Evolutionary conservation across 1,140 invertebrate species (phyloP).

Genomic region (Drosophila guanche): DNA sequence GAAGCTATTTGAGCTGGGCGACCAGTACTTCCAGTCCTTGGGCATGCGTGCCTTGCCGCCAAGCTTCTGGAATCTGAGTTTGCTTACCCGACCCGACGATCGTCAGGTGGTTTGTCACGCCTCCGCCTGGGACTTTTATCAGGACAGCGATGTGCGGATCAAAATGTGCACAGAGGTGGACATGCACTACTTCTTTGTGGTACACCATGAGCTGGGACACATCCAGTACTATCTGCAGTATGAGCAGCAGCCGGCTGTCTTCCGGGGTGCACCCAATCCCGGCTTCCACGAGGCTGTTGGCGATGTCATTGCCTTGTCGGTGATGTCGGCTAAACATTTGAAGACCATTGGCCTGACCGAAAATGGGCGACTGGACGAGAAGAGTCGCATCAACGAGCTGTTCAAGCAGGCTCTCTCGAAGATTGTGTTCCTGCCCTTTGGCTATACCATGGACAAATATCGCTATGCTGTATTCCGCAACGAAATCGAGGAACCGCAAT

Average conservation of each 20-base stretch:
- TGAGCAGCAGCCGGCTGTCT: conserved; percentile 87
- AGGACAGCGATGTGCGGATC: conserved; percentile 87
- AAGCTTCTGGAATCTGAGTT: conserved; percentile 91
- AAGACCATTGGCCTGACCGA: conserved; percentile 84
- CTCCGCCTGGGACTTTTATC: conserved; percentile 91
- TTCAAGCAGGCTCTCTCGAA: conserved; percentile 85
- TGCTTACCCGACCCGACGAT: conserved; percentile 87
- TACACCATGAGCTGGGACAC: conserved; percentile 92
- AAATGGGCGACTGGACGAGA: conserved; percentile 61
- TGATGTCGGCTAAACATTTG: conserved; percentile 86
- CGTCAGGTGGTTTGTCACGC: conserved; percentile 89
- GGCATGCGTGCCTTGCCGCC: conserved; percentile 92
- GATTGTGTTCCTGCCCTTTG: conserved; percentile 86
- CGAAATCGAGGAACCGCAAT: conserved; percentile 83
- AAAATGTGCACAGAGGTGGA: conserved; percentile 91
- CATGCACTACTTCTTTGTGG: conserved; percentile 88
- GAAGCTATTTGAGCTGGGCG: conserved; percentile 86
- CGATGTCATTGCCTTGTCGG: conserved; percentile 88
- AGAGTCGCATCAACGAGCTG: conserved; percentile 77
- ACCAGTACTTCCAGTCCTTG: conserved; percentile 94
- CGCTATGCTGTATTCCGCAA: conserved; percentile 86
- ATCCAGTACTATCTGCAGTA: conserved; percentile 90
- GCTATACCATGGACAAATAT: conserved; percentile 85
- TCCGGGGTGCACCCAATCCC: conserved; percentile 90
- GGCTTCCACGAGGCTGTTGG: conserved; percentile 91